Conservation (phyloP, 2,888 invertebrate species). For the Hypena proboscidalis region DNA sequence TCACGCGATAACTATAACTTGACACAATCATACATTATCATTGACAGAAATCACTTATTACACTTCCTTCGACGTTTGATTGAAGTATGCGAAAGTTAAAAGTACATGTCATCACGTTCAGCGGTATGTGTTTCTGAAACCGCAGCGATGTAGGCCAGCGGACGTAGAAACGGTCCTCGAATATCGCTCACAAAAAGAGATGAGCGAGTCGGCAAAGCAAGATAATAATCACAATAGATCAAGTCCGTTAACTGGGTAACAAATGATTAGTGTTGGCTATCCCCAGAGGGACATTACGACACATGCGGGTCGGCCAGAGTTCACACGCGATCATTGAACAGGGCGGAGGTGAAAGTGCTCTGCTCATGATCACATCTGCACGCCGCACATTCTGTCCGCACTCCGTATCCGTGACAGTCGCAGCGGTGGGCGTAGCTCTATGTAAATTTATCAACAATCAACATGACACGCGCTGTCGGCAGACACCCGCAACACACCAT, state of each 20-base stretch:
- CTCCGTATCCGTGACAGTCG: conserved; percentile 50
- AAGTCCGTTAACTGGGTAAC: conserved; percentile 44
- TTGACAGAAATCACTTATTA: no score
- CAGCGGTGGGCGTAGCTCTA: conserved; percentile 58
- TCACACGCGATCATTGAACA: conserved; percentile 62
- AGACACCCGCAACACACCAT: conserved; percentile 21
- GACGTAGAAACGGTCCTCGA: conserved; percentile 18
- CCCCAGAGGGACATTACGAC: conserved; percentile 57
- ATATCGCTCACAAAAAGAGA: conserved; percentile 32
- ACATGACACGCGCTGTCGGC: conserved; percentile 24
- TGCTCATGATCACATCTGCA: conserved; percentile 55
- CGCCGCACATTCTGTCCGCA: conserved; percentile 49
- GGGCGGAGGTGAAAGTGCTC: conserved; percentile 78
- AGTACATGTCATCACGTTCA: conserved; percentile 39
- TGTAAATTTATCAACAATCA: conserved; percentile 39
- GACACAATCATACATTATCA: no score
- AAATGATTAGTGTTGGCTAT: conserved; percentile 43
- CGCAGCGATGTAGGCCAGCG: conserved; percentile 20
- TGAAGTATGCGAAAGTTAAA: conserved; percentile 37
- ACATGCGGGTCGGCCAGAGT: conserved; percentile 58
- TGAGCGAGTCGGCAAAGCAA: conserved; percentile 17
- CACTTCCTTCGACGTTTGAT: conserved; percentile 20
- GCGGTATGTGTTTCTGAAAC: conserved; percentile 24
- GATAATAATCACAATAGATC: conserved; percentile 45
- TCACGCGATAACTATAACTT: conserved; percentile 29